A percentile compares a stretch with the other conserved stretches of the same genome.
phyloP scores from a whole-genome alignment of 1,140 invertebrate species.

The Acyrthosiphon pisum region DNA sequence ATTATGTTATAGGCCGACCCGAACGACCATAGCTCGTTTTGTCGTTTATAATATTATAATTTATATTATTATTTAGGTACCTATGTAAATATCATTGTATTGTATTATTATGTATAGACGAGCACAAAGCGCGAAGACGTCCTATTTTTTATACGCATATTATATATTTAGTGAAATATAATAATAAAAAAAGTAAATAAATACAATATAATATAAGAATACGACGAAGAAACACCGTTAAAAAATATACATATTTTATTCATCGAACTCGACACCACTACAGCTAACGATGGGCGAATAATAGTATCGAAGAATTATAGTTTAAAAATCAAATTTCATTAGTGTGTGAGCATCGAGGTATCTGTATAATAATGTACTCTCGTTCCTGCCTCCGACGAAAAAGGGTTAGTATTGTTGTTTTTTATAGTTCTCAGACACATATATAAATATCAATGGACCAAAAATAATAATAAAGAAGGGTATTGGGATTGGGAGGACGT shows the following conservation, averaged over 20 bases:
- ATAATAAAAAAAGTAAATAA: not conserved
- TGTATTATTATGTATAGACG: not conserved
- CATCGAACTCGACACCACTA: not conserved
- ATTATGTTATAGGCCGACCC: too few species aligned
- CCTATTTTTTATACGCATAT: not conserved
- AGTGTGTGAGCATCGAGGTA: not conserved
- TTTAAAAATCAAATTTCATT: constrained; percentile 27
- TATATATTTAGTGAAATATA: not conserved
- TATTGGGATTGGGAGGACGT: not conserved
- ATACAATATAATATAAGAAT: not conserved
- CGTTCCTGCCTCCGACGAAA: not conserved
- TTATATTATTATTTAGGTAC: too few species aligned
- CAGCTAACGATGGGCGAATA: not conserved
- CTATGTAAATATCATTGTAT: too few species aligned
- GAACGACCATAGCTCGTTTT: too few species aligned
- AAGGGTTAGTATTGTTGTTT: not conserved
- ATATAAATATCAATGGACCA: constrained; percentile 4
- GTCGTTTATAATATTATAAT: not conserved
- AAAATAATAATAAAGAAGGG: constrained; percentile 3
- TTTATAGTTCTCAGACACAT: not conserved
- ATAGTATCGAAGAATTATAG: not conserved
- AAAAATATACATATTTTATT: not conserved
- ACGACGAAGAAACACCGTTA: not conserved
- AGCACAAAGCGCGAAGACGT: not conserved
- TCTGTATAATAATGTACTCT: not conserved